Evolutionary conservation across 2,888 invertebrate genomes (phyloP).

Genomic region (Spisula solida): DNA sequence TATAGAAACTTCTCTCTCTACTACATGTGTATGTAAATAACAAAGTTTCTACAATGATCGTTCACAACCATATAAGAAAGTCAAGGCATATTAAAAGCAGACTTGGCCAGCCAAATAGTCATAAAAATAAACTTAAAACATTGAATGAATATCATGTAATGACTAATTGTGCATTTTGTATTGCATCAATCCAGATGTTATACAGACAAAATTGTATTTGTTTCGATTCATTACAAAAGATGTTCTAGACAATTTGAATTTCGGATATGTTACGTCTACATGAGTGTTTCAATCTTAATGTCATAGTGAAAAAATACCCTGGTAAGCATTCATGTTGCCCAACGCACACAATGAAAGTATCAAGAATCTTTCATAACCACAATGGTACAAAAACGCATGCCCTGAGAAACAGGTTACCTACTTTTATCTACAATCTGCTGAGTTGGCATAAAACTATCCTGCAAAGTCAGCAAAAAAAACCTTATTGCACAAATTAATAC

Average conservation of each 20-base stretch:
- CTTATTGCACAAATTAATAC: slow-evolving; percentile 10
- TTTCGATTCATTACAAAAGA: no score
- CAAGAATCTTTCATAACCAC: neutral
- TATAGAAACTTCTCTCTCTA: slow-evolving; percentile 6
- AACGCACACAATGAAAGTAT: no score
- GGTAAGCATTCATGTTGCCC: no score
- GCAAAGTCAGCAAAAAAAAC: neutral
- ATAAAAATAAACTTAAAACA: slow-evolving; percentile 3
- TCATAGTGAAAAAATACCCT: no score
- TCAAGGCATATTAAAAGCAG: slow-evolving; percentile 33
- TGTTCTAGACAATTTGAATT: no score
- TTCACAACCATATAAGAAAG: slow-evolving; percentile 37
- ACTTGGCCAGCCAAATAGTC: slow-evolving; percentile 18
- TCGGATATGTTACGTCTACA: no score
- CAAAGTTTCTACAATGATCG: neutral
- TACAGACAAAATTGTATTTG: no score
- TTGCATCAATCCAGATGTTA: neutral
- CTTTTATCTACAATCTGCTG: neutral
- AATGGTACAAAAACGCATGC: neutral
- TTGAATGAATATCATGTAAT: neutral
- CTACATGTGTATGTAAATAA: neutral
- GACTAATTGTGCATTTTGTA: neutral
- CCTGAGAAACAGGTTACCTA: no score
- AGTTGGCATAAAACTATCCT: neutral
- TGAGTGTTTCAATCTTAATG: no score